Base-by-base conservation (phyloP, 2,113 vertebrate genomes). In the Rhineura floridana region DNA sequence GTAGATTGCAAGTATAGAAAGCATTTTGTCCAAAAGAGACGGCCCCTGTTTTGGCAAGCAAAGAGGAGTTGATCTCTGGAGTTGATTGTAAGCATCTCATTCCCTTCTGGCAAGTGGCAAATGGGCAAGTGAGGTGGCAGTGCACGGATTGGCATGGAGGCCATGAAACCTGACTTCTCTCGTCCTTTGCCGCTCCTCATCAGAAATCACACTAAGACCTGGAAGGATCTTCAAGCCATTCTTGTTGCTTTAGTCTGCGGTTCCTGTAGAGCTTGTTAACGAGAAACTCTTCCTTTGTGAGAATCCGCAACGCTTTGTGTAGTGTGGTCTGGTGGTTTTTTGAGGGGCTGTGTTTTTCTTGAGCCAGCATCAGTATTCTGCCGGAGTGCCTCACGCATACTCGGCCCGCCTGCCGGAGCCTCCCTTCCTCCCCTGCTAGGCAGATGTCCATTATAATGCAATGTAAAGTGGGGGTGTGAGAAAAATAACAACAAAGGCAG, bases 391-490 rank as follows among this genome's bases (percentile, higher is more conserved):
- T 2, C 33, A 13, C 2, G 12, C 21, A 11, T 39, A 44, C 52
- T 44, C 78, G 78, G 90, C 82, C 50, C 76, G 84, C 76, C 89
- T 92, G 30, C 87, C 86, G 10, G 44, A 4, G 0, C 9, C 25
- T 23, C 81, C 77, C 89, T 75, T 79, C 87, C 86, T 92, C 88
- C 87, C 92, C 91, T 90, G 76, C 90, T 21, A 89, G 88, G 93
- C 93, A 95, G 89, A 92, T 95, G 94, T 94, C 96, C 87, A 11
- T 95, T 95, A 82, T 81, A 89, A 86, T 86, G 91, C 88, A 89
- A 92, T 90, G 85, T 90, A 73, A 91, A 91, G 91, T 83, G 73
- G 69, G 19, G 84, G 39, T 52, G 72, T 69, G 39, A 7, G 83
- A 25, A 48, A 91, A 93, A 92, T 72, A 50, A 92, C 92, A 94